A percentile compares a stretch with the other conserved stretches of the same genome.
Conservation (phyloP, 2,888 invertebrate genomes). For the Eledona agricola region DNA sequence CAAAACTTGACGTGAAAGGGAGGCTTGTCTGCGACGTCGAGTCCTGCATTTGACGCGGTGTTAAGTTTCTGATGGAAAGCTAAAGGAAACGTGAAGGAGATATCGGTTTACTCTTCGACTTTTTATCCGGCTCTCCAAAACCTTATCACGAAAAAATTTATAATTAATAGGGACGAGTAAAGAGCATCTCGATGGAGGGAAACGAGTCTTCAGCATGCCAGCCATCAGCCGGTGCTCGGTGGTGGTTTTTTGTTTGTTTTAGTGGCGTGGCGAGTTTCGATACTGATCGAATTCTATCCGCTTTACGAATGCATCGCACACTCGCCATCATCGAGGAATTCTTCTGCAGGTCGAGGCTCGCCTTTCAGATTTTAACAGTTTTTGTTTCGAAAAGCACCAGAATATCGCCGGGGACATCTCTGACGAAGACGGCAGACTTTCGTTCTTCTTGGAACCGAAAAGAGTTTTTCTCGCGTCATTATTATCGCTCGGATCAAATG, state of each 20-base stretch:
- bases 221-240: slow-evolving; percentile 31
- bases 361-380: slow-evolving; percentile 34
- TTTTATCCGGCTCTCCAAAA: too few relatives aligned
- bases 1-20: slow-evolving; percentile 12
- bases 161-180: too few relatives aligned
- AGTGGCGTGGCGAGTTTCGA: slow-evolving; percentile 34
- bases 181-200: slow-evolving; percentile 44
- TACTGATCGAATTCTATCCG: slow-evolving; percentile 37
- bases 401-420: slow-evolving; percentile 21
- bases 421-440: too few relatives aligned
- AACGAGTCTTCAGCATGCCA: slow-evolving; percentile 41
- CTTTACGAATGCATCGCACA: slow-evolving; percentile 40
- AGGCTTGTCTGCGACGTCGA: slow-evolving; percentile 16
- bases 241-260: slow-evolving; percentile 40
- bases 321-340: slow-evolving; percentile 32
- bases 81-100: too few relatives aligned
- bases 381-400: slow-evolving; percentile 35
- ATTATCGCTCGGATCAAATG: not conserved
- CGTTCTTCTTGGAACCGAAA: too few relatives aligned
- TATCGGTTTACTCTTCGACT: too few relatives aligned
- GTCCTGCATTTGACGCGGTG: slow-evolving; percentile 22
- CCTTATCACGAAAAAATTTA: too few relatives aligned
- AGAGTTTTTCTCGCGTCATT: not conserved
- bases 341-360: slow-evolving; percentile 25
- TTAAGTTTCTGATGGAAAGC: slow-evolving; percentile 30